Evolutionary conservation across 2,797 vertebrate genomes (phyloP).

Genomic region (Periparus ater): DNA sequence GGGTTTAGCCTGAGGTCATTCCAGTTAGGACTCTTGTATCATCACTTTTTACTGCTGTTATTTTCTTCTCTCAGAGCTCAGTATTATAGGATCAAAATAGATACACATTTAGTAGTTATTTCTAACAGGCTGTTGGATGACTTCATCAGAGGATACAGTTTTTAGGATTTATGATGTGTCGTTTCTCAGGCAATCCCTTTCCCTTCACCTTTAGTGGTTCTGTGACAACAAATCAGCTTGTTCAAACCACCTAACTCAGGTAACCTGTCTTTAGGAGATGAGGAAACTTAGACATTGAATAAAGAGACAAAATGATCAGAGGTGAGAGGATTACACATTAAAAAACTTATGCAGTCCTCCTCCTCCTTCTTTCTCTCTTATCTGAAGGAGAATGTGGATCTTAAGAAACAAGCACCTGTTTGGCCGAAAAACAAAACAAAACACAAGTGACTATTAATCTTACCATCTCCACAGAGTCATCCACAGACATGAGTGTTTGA

Average conservation of each 20-base stretch:
- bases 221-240: neutral
- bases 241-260: neutral
- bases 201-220: neutral
- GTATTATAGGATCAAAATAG: neutral
- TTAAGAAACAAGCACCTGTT: neutral
- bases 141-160: neutral
- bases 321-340: neutral
- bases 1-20: neutral
- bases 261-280: neutral
- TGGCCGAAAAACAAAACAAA: neutral
- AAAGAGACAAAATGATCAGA: neutral
- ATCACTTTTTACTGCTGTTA: neutral
- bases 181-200: neutral
- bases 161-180: neutral
- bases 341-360: neutral
- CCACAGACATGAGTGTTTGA: conserved; percentile 94
- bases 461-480: conserved; percentile 94
- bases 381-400: neutral
- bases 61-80: neutral
- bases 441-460: neutral
- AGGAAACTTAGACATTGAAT: neutral
- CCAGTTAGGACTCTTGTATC: neutral
- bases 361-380: neutral
- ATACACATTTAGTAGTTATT: neutral
- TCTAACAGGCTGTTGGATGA: neutral